phyloP scores from a whole-genome alignment of 2,888 invertebrate species.

The Campoletis raptor region DNA sequence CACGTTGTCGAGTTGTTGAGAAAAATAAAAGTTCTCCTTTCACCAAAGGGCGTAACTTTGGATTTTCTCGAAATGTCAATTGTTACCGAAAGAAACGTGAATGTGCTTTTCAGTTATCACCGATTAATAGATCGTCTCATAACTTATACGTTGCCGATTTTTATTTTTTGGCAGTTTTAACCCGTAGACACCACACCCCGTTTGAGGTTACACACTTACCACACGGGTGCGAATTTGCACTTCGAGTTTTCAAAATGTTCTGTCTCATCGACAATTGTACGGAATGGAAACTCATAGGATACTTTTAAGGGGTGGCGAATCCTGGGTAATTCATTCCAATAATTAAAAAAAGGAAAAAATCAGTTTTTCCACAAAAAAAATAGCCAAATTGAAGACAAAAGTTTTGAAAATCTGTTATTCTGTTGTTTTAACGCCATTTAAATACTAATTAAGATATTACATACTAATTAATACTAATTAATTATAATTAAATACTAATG shows the following conservation, averaged over 20 bases:
- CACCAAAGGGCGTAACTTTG: too few species aligned
- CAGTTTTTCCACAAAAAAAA: not conserved
- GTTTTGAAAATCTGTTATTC: constrained; percentile 1
- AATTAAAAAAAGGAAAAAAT: not conserved
- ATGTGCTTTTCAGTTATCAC: too few species aligned
- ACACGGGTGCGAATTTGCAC: constrained; percentile 20
- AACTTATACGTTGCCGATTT: too few species aligned
- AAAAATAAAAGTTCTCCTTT: too few species aligned
- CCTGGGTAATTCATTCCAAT: not conserved
- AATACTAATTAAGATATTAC: constrained; percentile 4
- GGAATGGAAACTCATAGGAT: not conserved
- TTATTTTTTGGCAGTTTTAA: not conserved
- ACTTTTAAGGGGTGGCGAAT: not conserved
- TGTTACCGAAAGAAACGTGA: too few species aligned
- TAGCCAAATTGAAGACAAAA: constrained; percentile 48
- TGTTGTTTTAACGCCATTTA: not conserved
- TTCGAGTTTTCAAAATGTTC: constrained; percentile 5
- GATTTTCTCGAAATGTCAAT: too few species aligned
- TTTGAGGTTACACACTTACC: constrained; percentile 11
- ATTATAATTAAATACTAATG: too few species aligned
- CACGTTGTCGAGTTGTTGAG: too few species aligned
- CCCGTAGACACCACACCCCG: constrained; percentile 5
- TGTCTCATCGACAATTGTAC: constrained; percentile 10
- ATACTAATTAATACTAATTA: too few species aligned
- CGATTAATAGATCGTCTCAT: too few species aligned